Evolutionary conservation across 2,113 vertebrate genomes (phyloP), one percentile per base, ranked within the genome.

Genomic region (Tapirus terrestris): DNA sequence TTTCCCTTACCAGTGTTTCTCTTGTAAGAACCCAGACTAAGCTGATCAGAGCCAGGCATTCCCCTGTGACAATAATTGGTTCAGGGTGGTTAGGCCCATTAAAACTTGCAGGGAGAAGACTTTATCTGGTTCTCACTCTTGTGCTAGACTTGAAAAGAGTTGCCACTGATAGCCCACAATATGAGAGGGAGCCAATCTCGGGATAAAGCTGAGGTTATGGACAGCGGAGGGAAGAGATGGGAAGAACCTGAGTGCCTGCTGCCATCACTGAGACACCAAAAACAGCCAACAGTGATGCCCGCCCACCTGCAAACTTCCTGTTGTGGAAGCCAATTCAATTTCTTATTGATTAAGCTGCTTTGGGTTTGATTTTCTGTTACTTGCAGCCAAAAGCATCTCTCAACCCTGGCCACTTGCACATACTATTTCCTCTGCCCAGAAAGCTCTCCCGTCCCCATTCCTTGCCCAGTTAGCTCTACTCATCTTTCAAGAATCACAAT

Each of bases 11-110:
- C 17, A 36, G 31, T 45, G 43, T 43, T 53, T 51, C 60, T 81
- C 63, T 96, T 72, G 8, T 61, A 93, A 93, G 79, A 89, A 56
- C 39, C 36, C 48, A 79, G 73, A 81, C 27, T 83, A 75, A 95
- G 85, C 56, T 53, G 27, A 31, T 77, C 21, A 75, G 67, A 83
- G 60, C 14, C 73, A 83, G 36, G 20, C 36, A 20, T 23, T 80
- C 51, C 84, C 77, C 1, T 9, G 16, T 7, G 83, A 68, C 51
- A 58, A 9, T 63, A 67, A 68, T 51, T 48, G 45, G 87, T 89
- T 95, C 91, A 61, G 68, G 33, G 43, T 96, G 76, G 65, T 39
- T 53, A 90, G 23, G 72, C 56, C 84, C 60, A 73, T 43, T 65
- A 80, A 88, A 60, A 93, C 60, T 76, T 56, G 36, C 45, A 11